Percentiles rank a stretch among this genome's conserved stretches.
Evolutionary conservation across 2,888 invertebrate species (phyloP).

Genomic region (Andrena flavipes): DNA sequence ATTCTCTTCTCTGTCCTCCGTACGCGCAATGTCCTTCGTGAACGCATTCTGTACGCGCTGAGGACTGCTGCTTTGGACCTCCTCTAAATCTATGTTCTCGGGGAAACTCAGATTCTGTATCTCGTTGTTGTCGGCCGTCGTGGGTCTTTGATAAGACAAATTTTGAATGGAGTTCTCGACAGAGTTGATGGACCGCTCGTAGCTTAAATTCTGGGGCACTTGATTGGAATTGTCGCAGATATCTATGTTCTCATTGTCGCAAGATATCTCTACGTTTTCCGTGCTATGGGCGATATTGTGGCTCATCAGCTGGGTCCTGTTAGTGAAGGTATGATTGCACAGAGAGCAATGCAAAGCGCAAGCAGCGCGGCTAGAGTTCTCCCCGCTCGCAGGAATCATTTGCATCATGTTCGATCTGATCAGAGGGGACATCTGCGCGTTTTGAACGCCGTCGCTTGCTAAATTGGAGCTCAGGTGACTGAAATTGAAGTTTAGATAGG

Average conservation of each 20-base stretch:
- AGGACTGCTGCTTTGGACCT: constrained; percentile 53
- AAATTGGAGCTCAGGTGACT: constrained; percentile 64
- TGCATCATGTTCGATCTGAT: constrained; percentile 62
- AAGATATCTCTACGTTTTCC: constrained; percentile 75
- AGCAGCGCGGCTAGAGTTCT: constrained; percentile 73
- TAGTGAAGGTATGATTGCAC: constrained; percentile 79
- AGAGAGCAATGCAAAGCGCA: constrained; percentile 81
- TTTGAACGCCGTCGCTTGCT: constrained; percentile 54
- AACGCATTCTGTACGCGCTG: constrained; percentile 60
- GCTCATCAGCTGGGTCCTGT: constrained; percentile 77
- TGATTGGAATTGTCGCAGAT: constrained; percentile 76
- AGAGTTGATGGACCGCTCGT: constrained; percentile 68
- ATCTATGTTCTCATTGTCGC: constrained; percentile 78
- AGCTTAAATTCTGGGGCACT: constrained; percentile 73
- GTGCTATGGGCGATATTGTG: constrained; percentile 76
- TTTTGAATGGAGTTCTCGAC: constrained; percentile 73
- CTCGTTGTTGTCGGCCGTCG: constrained; percentile 61
- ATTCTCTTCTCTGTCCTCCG: constrained; percentile 36
- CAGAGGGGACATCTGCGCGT: constrained; percentile 48
- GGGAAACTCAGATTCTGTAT: constrained; percentile 72
- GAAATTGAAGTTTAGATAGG: constrained; percentile 75
- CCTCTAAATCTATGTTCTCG: constrained; percentile 65
- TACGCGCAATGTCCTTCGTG: constrained; percentile 42
- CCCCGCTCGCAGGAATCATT: constrained; percentile 57
- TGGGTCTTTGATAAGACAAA: constrained; percentile 72